Evolutionary conservation across 2,113 vertebrate genomes (phyloP), one percentile per base, ranked within the genome.

Genomic region (Albula glossodonta): DNA sequence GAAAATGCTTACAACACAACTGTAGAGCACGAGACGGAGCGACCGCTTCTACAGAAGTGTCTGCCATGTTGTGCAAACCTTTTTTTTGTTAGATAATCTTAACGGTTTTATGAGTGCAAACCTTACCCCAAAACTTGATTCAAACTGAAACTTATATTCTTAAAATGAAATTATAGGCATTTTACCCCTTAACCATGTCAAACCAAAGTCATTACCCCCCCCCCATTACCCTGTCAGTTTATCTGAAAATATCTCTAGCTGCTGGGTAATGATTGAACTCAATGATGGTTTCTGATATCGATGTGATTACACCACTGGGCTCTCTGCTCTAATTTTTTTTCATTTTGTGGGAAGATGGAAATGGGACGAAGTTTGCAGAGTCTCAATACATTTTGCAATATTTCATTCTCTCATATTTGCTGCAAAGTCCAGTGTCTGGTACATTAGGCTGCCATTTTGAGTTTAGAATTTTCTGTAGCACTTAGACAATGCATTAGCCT

Each of bases 381-480:
- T 66, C 78, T 49, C 78, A 80, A 15, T 63, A 48, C 15, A 50
- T 53, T 25, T 1, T 17, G 13, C 51, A 31, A 31, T 51, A 41
- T 25, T 19, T 77, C 15, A 51, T 84, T 82, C 50, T 15, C 83
- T 19, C 22, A n/a, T 50, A n/a, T 50, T 81, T 81, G 13, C 31
- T 81, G 51, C 9, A 53, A 52, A 81, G 50, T 52, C 78, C 31
- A 79, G 41, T 56, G 51, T 60, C n/a, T 74, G n/a, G 56, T 49
- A 53, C 11, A 51, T 13, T 57, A 66, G 60, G 60, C 60, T 66
- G 22, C 7, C 52, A 0, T 12, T 41, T 85, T 70, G 31, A 81
- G 57, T 11, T 66, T 74, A 6, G 41, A 79, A 41, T 70, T 86
- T 81, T 82, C 57, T 17, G 80, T 86, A 86, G 80, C 79, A 53